Evolutionary conservation across 2,888 invertebrate genomes (phyloP).

Genomic region (Copidosoma aretas): DNA sequence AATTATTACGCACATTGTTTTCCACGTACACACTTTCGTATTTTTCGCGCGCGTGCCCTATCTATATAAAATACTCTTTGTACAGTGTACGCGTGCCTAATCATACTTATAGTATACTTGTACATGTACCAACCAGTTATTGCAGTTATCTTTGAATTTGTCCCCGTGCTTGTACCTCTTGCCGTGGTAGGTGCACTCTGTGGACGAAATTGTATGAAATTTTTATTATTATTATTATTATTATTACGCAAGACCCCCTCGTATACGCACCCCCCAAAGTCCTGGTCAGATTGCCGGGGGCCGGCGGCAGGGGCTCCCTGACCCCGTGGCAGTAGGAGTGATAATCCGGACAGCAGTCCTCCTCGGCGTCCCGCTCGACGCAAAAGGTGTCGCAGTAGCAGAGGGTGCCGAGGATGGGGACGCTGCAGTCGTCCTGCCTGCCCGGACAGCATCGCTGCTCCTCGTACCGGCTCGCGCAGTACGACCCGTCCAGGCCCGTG

Average conservation of each 20-base stretch:
- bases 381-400: constrained; percentile 97
- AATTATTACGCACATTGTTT: background rate
- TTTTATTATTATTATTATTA: too few species aligned
- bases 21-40: too few species aligned
- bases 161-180: constrained; percentile 65
- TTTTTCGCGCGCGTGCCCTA: too few species aligned
- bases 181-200: constrained; percentile 67
- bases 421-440: constrained; percentile 81
- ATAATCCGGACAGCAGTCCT: constrained; percentile 94
- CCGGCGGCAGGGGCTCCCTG: constrained; percentile 2
- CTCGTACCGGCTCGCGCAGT: constrained; percentile 63
- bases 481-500: constrained; percentile 65
- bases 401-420: constrained; percentile 78
- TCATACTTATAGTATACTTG: too few species aligned
- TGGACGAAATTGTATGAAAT: too few species aligned
- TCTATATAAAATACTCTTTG: too few species aligned
- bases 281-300: background rate
- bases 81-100: too few species aligned
- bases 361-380: constrained; percentile 66
- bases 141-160: constrained; percentile 72
- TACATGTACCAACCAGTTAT: constrained; percentile 72
- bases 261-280: background rate
- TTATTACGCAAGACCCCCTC: too few species aligned
- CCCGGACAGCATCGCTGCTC: constrained; percentile 73
- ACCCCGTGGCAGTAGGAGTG: constrained; percentile 73